Percentiles rank a stretch among this genome's conserved stretches.
These are phyloP conservation scores for Blastomussa wellsi DNA, from an alignment of 92 coral and sea anemone species.

Conservation along the genomic window DNA sequence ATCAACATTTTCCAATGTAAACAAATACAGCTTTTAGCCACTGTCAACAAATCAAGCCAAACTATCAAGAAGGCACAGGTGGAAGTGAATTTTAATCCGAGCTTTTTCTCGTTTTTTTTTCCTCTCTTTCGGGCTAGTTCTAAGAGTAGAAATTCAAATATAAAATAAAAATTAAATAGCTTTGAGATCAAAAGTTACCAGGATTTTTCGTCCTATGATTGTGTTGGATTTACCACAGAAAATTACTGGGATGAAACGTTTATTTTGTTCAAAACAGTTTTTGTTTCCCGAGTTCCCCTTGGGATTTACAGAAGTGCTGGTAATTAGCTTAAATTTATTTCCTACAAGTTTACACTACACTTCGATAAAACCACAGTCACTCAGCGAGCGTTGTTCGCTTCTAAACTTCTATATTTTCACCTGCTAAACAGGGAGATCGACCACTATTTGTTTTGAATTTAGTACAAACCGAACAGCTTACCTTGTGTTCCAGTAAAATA, in stretches of 20 bases:
- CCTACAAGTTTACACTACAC: not conserved
- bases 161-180: not conserved
- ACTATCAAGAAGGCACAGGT: conserved; percentile 4
- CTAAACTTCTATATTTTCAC: conserved; percentile 14
- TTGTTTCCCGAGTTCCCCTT: not conserved
- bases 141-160: not conserved
- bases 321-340: not conserved
- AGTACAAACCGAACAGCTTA: conserved; percentile 25
- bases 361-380: not conserved
- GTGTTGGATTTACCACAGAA: not conserved
- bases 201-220: not conserved
- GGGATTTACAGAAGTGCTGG: conserved; percentile 5
- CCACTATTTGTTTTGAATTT: conserved; percentile 18
- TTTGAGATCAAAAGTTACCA: not conserved
- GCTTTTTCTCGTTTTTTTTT: not conserved
- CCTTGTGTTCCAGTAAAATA: conserved; percentile 97
- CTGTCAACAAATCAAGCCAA: not conserved
- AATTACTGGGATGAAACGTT: not conserved
- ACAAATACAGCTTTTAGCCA: conserved; percentile 14
- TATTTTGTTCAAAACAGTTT: not conserved
- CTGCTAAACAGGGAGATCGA: not conserved
- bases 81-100: not conserved
- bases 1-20: conserved; percentile 25
- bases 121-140: not conserved
- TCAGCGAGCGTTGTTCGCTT: not conserved